Base-by-base conservation (phyloP, 2,888 invertebrate genomes). In the Aphrophora alni region DNA sequence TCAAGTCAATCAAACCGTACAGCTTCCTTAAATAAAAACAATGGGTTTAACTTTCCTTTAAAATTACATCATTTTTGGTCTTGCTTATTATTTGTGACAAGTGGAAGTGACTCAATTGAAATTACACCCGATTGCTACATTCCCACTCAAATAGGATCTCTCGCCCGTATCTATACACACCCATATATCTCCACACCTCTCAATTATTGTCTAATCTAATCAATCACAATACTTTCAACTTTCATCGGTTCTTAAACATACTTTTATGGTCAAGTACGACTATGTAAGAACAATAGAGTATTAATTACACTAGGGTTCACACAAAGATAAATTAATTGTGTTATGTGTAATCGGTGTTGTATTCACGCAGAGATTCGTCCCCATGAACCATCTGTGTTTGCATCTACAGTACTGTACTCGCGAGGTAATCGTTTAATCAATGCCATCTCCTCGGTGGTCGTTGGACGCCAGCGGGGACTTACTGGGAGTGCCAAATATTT, bases 331-430 rank as follows among this genome's bases (percentile, higher is more conserved):
- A 21, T 21, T 59, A 21, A 59, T 59, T 59, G 59, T 14, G 21
- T 59, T 59, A 21, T 59, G n/a, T 21, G 21, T 59, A 59, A 59
- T 59, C 59, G 12, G 59, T 59, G 59, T 12, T 21, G 59, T 21
- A 59, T 59, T 59, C 59, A 59, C 59, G 59, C 59, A 21, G 59
- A 59, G 59, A 59, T 59, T 59, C 59, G 59, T 59, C 59, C 59
- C 59, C 59, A 8, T 59, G 21, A 21, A 59, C n/a, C 59, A 10
- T 21, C 59, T 59, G 59, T 59, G 59, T 59, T 59, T 59, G 59
- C 59, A 21, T 21, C 21, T 21, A 21, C 10, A 14, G n/a, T n/a
- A n/a, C n/a, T n/a, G n/a, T n/a, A n/a, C n/a, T n/a, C 59, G 12
- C 59, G 14, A 44, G 10, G 12, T 10, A 44, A 44, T 17, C 44